Percentiles rank a stretch among this genome's conserved stretches.
These are phyloP conservation scores for Thalassarche chlororhynchos DNA, from an alignment of 2,113 vertebrate species.

Conservation along the genomic window DNA sequence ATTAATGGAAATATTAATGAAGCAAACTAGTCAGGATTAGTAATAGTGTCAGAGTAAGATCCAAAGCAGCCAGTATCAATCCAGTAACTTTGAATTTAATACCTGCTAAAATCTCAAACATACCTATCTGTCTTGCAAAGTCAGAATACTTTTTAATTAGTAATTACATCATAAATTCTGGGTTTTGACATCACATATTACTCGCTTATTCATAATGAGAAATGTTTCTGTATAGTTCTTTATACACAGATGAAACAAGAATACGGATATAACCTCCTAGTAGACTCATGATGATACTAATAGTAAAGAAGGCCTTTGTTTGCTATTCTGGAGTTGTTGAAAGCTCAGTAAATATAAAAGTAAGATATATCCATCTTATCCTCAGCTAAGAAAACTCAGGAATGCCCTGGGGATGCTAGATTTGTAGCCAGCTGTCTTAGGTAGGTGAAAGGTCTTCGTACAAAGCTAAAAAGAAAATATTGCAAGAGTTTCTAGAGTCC, in stretches of 20 bases:
- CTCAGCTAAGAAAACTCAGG: conserved; percentile 31
- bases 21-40: neutral
- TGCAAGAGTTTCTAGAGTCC: conserved; percentile 30
- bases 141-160: neutral
- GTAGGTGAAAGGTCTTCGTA: conserved; percentile 56
- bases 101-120: neutral
- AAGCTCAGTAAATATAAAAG: conserved; percentile 49
- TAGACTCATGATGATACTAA: neutral
- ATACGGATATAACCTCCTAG: neutral
- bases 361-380: conserved; percentile 38
- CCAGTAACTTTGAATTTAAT: neutral
- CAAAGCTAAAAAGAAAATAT: conserved; percentile 58
- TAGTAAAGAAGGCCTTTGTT: neutral
- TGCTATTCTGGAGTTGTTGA: conserved; percentile 20
- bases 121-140: neutral
- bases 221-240: neutral
- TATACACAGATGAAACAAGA: neutral
- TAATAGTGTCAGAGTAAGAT: neutral
- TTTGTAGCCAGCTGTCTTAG: conserved; percentile 9
- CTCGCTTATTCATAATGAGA: neutral
- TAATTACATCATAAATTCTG: neutral
- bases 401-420: conserved; percentile 28
- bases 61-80: neutral
- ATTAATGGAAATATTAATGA: neutral
- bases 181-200: neutral